Percentiles rank a stretch among this genome's conserved stretches.
phyloP scores from a whole-genome alignment of 1,140 invertebrate species.

The Bombus pyrosoma region DNA sequence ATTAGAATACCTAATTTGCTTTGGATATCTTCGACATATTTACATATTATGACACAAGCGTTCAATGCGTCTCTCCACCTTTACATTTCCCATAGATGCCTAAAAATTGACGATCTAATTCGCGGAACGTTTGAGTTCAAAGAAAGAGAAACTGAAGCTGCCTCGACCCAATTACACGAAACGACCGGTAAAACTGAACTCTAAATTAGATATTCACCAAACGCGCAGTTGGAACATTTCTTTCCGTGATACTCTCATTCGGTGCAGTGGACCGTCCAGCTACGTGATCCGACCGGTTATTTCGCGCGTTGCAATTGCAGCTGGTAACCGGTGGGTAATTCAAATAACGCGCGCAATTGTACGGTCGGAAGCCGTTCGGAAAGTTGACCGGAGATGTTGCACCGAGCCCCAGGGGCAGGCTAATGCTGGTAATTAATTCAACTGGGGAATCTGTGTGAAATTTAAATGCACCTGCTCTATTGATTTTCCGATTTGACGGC shows the following conservation, averaged over 20 bases:
- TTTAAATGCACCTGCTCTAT: constrained; percentile 64
- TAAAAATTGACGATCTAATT: no score
- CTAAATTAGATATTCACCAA: not conserved
- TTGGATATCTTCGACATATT: no score
- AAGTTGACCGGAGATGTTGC: not conserved
- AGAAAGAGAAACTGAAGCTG: no score
- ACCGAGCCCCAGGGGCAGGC: not conserved
- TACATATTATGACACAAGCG: no score
- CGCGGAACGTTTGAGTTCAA: no score
- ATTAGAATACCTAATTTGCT: no score
- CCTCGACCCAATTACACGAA: not conserved
- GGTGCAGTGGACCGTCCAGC: no score
- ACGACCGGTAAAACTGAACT: not conserved
- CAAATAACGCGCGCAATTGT: constrained; percentile 20
- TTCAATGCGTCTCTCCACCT: no score
- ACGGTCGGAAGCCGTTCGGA: not conserved
- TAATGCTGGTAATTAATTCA: constrained; percentile 63
- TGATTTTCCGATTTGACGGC: constrained; percentile 48
- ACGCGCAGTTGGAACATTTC: not conserved
- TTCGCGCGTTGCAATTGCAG: not conserved
- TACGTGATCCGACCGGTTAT: not conserved
- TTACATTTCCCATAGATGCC: no score
- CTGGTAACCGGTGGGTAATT: not conserved
- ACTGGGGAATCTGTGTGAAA: constrained; percentile 57
- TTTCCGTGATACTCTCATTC: not conserved